Base-by-base conservation (phyloP, 2,888 invertebrate species). In the Calephelis perditalis region DNA sequence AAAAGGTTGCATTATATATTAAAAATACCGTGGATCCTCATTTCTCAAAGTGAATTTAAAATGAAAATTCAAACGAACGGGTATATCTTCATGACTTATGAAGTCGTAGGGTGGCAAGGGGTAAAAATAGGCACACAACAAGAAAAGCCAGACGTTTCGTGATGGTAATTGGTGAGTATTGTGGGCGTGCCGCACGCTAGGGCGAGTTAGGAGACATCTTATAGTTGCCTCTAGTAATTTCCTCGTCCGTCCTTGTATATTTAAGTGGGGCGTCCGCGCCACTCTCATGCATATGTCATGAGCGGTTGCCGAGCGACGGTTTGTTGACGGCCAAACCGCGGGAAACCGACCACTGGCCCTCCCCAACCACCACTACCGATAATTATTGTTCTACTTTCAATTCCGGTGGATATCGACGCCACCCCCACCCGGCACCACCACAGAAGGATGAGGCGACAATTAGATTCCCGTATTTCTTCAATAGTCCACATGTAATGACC, bases 281-380 rank as follows among this genome's bases (percentile, higher is more conserved):
- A 75, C 79, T 85, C 83, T 88, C 87, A 90, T 90, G 88, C 89
- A 90, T 89, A 88, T 88, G 87, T 90, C 87, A 90, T 90, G 89
- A 90, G 85, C 82, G 78, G 90, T 90, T 89, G 89, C 90, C 78
- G 73, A 65, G 90, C 88, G 81, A 89, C 89, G 76, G 88, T 89
- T 90, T 90, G 90, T 90, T 90, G 90, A 77, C 88, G 85, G 82
- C 84, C 71, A 73, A 74, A 73, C 76, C 84, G 84, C 85, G 87
- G 86, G 86, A 88, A 87, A 74, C 73, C 81, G 73, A 77, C 83
- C 81, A 79, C 72, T 75, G 79, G 79, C 77, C 79, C 78, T 73
- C 71, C 62, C 67, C 65, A 69, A 72, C 62, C 61, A 62, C 79
- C 79, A 79, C 82, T 80, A 78, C 76, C 79, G 73, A 86, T 88